A percentile compares a stretch with the other conserved stretches of the same genome.
phyloP scores from a whole-genome alignment of 2,797 vertebrate species.

The Nyctalus aviator region DNA sequence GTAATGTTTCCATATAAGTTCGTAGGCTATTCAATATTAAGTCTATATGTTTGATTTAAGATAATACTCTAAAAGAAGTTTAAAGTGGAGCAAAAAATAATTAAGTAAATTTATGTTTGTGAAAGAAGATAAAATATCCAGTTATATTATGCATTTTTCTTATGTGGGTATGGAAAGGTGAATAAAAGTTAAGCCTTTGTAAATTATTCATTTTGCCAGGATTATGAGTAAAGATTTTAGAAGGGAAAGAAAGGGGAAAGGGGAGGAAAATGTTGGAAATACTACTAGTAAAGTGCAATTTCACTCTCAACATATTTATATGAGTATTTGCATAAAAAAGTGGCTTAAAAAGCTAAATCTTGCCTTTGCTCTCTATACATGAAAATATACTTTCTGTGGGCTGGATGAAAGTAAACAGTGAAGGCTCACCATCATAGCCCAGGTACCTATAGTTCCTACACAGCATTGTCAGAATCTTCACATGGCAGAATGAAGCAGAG shows the following conservation, averaged over 20 bases:
- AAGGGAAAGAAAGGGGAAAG: neutral
- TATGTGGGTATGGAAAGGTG: neutral
- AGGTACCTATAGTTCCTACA: neutral
- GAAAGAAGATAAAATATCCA: constrained; percentile 40
- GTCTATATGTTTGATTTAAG: constrained; percentile 40
- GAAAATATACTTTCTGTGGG: constrained; percentile 37
- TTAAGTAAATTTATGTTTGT: constrained; percentile 60
- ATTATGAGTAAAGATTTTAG: constrained; percentile 48
- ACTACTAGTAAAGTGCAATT: neutral
- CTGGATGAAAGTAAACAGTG: constrained; percentile 47
- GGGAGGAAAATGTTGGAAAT: constrained; percentile 28
- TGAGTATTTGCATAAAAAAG: constrained; percentile 44
- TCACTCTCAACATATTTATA: constrained; percentile 49
- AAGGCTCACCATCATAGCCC: neutral
- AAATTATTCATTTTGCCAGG: constrained; percentile 48
- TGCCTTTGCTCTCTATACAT: constrained; percentile 44
- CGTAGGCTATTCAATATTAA: neutral
- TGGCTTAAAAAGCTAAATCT: constrained; percentile 36
- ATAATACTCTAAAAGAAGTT: constrained; percentile 30
- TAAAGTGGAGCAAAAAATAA: constrained; percentile 42
- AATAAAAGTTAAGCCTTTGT: constrained; percentile 29
- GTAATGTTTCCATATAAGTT: constrained; percentile 24
- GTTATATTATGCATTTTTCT: neutral
- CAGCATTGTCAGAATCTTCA: constrained; percentile 27
- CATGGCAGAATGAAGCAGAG: neutral